Conservation (phyloP, 2,888 invertebrate genomes). For the Pammene aurita region DNA sequence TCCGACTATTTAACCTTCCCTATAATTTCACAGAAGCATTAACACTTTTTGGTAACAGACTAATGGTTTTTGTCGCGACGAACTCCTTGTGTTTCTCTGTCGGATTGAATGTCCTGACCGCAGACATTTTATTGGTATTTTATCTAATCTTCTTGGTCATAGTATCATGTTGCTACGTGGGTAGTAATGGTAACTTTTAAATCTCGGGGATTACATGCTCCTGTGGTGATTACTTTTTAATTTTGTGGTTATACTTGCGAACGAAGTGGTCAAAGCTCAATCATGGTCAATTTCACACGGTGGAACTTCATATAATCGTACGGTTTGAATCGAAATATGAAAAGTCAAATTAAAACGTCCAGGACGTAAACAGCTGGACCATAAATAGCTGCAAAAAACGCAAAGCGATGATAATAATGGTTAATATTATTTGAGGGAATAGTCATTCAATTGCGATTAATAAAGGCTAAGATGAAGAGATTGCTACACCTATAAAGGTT, state of each 20-base stretch:
- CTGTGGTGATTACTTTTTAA: slow-evolving; percentile 6
- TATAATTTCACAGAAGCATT: slow-evolving; percentile 23
- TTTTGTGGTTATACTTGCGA: slow-evolving; percentile 12
- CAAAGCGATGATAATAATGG: neutral
- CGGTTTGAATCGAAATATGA: neutral
- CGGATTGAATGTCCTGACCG: slow-evolving; percentile 12
- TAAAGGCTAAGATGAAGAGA: neutral
- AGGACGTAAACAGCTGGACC: neutral
- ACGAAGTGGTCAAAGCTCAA: slow-evolving; percentile 5
- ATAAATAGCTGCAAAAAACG: neutral
- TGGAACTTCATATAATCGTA: neutral
- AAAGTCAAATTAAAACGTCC: neutral
- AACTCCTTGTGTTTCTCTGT: slow-evolving; percentile 39
- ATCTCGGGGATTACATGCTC: neutral
- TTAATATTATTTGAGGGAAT: slow-evolving; percentile 3
- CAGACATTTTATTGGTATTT: slow-evolving; percentile 16
- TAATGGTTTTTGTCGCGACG: slow-evolving; percentile 19
- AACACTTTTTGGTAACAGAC: slow-evolving; percentile 28
- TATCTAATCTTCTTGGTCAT: slow-evolving; percentile 14
- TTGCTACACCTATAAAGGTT: neutral
- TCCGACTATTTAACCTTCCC: neutral
- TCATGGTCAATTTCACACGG: slow-evolving; percentile 5
- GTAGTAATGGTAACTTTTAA: neutral
- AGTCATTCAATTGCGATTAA: neutral
- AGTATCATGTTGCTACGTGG: neutral